Percentiles rank a stretch among this genome's conserved stretches.
These are phyloP conservation scores for Micrasema minimum DNA, from an alignment of 1,140 invertebrate genomes.

Conservation along the genomic window DNA sequence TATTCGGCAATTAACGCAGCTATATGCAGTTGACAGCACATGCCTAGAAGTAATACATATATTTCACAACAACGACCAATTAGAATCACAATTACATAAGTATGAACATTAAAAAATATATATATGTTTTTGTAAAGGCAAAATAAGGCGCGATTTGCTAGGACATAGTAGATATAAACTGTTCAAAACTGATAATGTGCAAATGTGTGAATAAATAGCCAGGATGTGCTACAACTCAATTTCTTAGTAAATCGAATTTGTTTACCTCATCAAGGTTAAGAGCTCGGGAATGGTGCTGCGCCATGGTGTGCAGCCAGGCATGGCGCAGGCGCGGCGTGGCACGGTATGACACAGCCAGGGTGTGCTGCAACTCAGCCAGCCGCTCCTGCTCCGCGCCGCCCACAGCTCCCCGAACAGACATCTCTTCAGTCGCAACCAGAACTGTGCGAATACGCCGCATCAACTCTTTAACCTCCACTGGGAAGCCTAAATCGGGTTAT, in stretches of 20 bases:
- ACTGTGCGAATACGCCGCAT: conserved; percentile 93
- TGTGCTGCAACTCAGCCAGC: conserved; percentile 91
- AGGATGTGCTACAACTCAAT: too few species aligned
- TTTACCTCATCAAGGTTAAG: conserved; percentile 82
- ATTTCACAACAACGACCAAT: conserved; percentile 1
- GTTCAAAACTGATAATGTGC: too few species aligned
- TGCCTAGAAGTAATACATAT: conserved; percentile 72
- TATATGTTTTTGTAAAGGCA: too few species aligned
- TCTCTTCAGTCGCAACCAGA: conserved; percentile 91
- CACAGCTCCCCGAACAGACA: conserved; percentile 84
- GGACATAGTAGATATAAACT: too few species aligned
- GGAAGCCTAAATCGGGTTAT: conserved; percentile 71
- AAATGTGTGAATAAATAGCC: too few species aligned
- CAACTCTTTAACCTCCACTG: conserved; percentile 89
- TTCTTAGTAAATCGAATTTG: too few species aligned
- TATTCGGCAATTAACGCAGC: conserved; percentile 93
- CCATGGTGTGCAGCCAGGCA: conserved; percentile 95
- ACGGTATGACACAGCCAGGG: conserved; percentile 93
- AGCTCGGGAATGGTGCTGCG: conserved; percentile 83
- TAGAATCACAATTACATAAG: not conserved
- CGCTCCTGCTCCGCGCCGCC: conserved; percentile 84
- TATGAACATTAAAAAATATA: too few species aligned
- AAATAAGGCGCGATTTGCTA: too few species aligned
- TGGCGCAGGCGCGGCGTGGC: conserved; percentile 92
- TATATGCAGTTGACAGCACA: conserved; percentile 90